Percentiles rank a stretch among this genome's conserved stretches.
These are phyloP conservation scores for Endomychus coccineus DNA, from an alignment of 2,888 invertebrate species.

Conservation along the genomic window DNA sequence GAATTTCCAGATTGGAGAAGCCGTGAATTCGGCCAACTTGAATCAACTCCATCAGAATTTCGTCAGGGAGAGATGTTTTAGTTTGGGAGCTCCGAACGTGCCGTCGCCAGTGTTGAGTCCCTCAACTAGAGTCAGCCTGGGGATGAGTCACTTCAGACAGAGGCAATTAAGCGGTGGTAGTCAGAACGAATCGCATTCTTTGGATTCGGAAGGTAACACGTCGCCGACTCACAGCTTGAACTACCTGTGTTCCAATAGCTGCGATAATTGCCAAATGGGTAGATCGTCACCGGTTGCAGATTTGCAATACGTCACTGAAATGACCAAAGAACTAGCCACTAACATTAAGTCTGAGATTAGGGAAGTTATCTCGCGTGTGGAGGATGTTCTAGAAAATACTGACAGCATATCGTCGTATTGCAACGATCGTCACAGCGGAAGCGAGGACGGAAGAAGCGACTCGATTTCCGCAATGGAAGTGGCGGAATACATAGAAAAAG, in stretches of 20 bases:
- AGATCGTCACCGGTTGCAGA: constrained; percentile 52
- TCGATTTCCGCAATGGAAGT: constrained; percentile 69
- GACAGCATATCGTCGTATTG: constrained; percentile 43
- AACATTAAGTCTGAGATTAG: constrained; percentile 77
- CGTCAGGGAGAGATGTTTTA: constrained; percentile 56
- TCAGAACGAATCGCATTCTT: constrained; percentile 62
- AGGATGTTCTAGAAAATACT: constrained; percentile 67
- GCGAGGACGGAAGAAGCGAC: constrained; percentile 57
- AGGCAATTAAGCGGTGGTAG: constrained; percentile 64
- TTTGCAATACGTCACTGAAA: constrained; percentile 67
- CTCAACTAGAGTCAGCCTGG: constrained; percentile 57
- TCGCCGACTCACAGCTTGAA: constrained; percentile 46
- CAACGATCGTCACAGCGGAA: constrained; percentile 45
- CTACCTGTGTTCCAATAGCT: constrained; percentile 45
- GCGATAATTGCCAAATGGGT: constrained; percentile 51
- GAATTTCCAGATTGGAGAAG: constrained; percentile 63
- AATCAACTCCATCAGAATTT: constrained; percentile 30
- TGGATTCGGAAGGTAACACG: constrained; percentile 48
- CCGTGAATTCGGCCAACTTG: constrained; percentile 41
- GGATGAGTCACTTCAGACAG: constrained; percentile 44
- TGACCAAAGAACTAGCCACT: constrained; percentile 70
- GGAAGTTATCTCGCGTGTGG: constrained; percentile 71
- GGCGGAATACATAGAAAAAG: constrained; percentile 69
- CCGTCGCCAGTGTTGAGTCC: constrained; percentile 53
- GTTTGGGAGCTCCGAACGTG: constrained; percentile 45